Evolutionary conservation across 30 jellyfish, hydroid and myxozoan species (phyloP).

Genomic region (Morbakka virulenta): DNA sequence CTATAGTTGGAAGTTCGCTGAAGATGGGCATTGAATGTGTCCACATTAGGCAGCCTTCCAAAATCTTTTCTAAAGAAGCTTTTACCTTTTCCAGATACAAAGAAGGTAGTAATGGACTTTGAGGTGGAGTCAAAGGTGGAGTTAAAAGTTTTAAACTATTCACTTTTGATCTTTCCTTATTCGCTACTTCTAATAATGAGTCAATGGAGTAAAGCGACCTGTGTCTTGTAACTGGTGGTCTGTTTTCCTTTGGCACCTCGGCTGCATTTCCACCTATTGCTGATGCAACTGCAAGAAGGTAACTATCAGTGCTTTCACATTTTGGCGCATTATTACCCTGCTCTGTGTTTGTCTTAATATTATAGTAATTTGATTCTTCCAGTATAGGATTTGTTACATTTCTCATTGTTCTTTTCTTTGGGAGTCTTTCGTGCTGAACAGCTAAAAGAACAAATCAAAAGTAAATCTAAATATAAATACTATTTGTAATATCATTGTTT

Average conservation of each 20-base stretch:
- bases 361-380: constrained; percentile 9
- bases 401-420: constrained; percentile 41
- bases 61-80: constrained; percentile 44
- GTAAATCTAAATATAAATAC: too few species aligned
- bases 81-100: constrained; percentile 31
- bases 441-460: constrained; percentile 73
- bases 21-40: constrained; percentile 70
- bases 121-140: constrained; percentile 78
- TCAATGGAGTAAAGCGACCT: constrained; percentile 81
- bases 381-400: constrained; percentile 3
- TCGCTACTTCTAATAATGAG: constrained; percentile 72
- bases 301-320: neutral
- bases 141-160: neutral
- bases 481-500: too few species aligned
- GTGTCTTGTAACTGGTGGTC: constrained; percentile 60
- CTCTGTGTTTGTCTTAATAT: constrained; percentile 15
- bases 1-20: constrained; percentile 69
- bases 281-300: neutral
- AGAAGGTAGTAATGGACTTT: constrained; percentile 52
- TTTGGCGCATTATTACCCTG: neutral
- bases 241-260: constrained; percentile 50
- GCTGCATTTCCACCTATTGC: constrained; percentile 1
- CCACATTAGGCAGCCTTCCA: constrained; percentile 60
- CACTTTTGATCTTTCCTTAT: constrained; percentile 41
- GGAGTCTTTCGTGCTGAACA: constrained; percentile 91